These are phyloP conservation scores for Sandelia bainsii DNA, from an alignment of 2,797 vertebrate species.

Conservation along the genomic window DNA sequence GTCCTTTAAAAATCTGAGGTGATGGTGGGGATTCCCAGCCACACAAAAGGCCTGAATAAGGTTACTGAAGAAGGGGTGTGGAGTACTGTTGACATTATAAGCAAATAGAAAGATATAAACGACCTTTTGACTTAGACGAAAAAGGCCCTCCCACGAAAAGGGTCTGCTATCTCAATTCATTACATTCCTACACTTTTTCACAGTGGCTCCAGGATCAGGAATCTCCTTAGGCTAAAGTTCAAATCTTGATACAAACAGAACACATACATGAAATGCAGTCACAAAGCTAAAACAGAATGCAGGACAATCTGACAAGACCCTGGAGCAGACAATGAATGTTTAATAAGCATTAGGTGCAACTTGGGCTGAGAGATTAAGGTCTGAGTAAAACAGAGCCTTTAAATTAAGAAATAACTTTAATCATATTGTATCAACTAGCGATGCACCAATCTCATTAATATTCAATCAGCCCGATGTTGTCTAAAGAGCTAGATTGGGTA, in stretches of 20 bases:
- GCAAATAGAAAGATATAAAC: conserved; percentile 36
- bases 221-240: background rate
- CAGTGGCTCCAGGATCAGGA: background rate
- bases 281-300: background rate
- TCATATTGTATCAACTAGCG: too few relatives aligned
- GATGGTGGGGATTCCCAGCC: conserved; percentile 1
- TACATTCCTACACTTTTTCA: conserved; percentile 17
- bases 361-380: too few relatives aligned
- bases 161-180: conserved; percentile 29
- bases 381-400: background rate
- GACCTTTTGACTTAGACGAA: conserved; percentile 61
- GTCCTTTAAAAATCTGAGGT: conserved; percentile 17
- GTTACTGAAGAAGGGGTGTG: background rate
- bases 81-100: conserved; percentile 30
- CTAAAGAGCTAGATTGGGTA: too few relatives aligned
- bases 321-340: background rate
- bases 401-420: too few relatives aligned
- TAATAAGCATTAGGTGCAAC: background rate
- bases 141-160: conserved; percentile 14
- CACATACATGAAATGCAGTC: background rate
- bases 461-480: too few relatives aligned
- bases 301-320: background rate
- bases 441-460: too few relatives aligned
- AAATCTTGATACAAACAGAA: conserved; percentile 14
- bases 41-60: conserved; percentile 8